These are phyloP conservation scores for Eupleurogrammus muticus DNA, from an alignment of 2,797 vertebrate species.

Conservation along the genomic window DNA sequence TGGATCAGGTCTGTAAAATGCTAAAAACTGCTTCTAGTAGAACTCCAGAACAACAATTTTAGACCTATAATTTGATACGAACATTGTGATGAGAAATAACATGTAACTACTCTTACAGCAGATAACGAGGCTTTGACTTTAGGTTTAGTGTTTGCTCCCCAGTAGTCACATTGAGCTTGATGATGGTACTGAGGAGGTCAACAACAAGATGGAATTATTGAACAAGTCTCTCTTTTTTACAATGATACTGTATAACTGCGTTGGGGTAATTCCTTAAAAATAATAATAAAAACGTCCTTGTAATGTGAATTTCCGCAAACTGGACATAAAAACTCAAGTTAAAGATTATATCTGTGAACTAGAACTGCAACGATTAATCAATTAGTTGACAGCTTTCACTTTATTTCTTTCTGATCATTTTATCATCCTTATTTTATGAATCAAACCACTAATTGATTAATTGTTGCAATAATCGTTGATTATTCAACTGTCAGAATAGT, in stretches of 20 bases:
- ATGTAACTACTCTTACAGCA: neutral
- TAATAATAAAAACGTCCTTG: neutral
- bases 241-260: neutral
- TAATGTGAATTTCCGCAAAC: slow-evolving; percentile 42
- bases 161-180: neutral
- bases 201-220: neutral
- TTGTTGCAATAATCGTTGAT: too few relatives aligned
- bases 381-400: too few relatives aligned
- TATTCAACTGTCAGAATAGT: too few relatives aligned
- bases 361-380: too few relatives aligned
- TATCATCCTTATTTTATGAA: too few relatives aligned
- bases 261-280: neutral
- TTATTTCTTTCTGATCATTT: too few relatives aligned
- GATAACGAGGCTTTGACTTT: slow-evolving; percentile 9
- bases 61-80: neutral
- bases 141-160: slow-evolving; percentile 9
- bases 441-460: too few relatives aligned
- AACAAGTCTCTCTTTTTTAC: neutral
- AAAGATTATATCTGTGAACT: neutral
- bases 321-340: slow-evolving; percentile 12
- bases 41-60: slow-evolving; percentile 8
- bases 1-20: slow-evolving; percentile 2
- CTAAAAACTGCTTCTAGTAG: neutral
- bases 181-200: slow-evolving; percentile 8
- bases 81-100: slow-evolving; percentile 4